Base-by-base conservation (phyloP, 2,113 vertebrate genomes). In the Larimichthys polyactis region DNA sequence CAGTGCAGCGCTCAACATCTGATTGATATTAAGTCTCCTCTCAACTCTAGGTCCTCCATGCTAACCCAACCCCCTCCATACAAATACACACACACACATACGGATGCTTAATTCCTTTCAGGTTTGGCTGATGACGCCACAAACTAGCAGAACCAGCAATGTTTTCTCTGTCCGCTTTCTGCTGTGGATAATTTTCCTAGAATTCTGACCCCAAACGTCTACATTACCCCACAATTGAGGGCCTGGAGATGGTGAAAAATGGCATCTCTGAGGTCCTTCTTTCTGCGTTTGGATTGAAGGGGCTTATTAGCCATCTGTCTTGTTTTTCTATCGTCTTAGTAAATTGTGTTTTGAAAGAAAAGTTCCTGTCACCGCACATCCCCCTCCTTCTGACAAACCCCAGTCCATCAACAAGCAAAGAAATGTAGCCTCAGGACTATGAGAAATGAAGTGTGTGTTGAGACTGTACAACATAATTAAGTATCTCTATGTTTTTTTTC, bases 11-110 rank as follows among this genome's bases (percentile, higher is more conserved):
- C 73, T 78, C 71, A 70, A 93, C 93, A 95, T 93, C 91, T 95
- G 93, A 95, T 71, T 83, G 85, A 90, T 87, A 91, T 94, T 94
- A 94, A 77, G 88, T 80, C 66, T 78, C 36, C 57, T 63, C 76
- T 17, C 69, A 27, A 16, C 76, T 78, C 32, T 0, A 8, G 36
- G 32, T 46, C 58, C 66, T 58, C 67, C 62, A 51, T 60, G 60
- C 60, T 11, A 60, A 49, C 55, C 43, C 27, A 32, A 73, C 55
- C 52, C 78, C 48, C 52, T 22, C 22, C 71, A 48, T 46, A 74
- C 58, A 84, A 19, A 73, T 62, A 60, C 52, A 60, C 40, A 79
- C 74, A 77, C 73, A 76, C 54, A 84, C 22, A 87, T 11, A 81
- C 40, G 19, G 32, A 77, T 43, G 46, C 59, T 40, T 90, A 87